Evolutionary conservation across 1,140 invertebrate genomes (phyloP).

Genomic region (Branchinecta lynchi): DNA sequence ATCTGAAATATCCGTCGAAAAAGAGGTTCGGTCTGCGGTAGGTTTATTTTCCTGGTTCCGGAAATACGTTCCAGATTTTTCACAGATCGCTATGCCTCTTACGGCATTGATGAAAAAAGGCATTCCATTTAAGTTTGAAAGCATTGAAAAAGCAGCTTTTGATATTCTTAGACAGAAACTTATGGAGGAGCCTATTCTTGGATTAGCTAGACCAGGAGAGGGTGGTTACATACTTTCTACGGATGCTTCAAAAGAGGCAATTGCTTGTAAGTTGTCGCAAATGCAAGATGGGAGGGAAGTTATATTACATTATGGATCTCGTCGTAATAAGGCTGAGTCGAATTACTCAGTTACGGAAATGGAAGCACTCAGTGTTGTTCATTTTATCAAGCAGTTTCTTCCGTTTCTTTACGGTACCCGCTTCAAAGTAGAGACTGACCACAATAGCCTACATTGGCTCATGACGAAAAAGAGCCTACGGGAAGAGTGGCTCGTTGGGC

Average conservation of each 20-base stretch:
- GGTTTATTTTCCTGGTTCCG: too few relatives aligned
- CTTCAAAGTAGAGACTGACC: constrained; percentile 4
- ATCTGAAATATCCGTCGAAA: too few relatives aligned
- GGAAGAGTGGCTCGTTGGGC: neutral
- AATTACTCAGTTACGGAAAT: neutral
- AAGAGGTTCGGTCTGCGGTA: too few relatives aligned
- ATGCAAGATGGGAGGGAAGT: neutral
- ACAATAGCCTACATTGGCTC: neutral
- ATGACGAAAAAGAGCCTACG: neutral
- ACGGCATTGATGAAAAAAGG: too few relatives aligned
- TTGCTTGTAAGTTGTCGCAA: neutral
- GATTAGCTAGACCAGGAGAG: neutral
- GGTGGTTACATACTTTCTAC: neutral
- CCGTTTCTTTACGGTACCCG: neutral
- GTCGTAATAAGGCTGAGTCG: neutral
- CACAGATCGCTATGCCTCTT: too few relatives aligned
- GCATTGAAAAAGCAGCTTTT: neutral
- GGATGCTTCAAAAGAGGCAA: neutral
- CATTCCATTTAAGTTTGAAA: too few relatives aligned
- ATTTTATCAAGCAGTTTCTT: neutral
- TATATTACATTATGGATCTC: neutral
- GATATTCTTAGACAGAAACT: neutral
- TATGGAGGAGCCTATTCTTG: neutral
- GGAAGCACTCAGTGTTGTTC: neutral
- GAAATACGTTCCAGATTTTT: too few relatives aligned